phyloP scores from a whole-genome alignment of 1,140 invertebrate species.

The Philopotamus ludificatus region DNA sequence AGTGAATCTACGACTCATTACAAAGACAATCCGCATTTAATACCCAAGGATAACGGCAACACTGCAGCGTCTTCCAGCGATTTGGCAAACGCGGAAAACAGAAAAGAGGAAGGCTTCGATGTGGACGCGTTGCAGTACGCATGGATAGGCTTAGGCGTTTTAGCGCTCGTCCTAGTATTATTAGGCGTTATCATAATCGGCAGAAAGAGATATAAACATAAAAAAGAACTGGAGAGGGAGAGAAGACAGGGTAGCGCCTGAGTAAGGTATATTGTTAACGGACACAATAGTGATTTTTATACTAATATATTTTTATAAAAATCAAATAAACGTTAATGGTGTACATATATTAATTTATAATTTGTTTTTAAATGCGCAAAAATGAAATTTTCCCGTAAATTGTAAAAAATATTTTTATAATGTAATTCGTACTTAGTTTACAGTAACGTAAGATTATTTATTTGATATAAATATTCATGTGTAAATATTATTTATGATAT shows the following conservation, averaged over 20 bases:
- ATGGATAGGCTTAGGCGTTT: conserved; percentile 35
- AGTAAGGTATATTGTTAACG: conserved; percentile 27
- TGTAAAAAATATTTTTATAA: no score
- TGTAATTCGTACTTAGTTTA: no score
- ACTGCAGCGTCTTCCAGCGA: conserved; percentile 35
- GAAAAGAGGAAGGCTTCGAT: conserved; percentile 4
- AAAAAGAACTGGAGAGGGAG: conserved; percentile 38
- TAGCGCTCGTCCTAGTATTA: conserved; percentile 34
- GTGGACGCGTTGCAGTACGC: conserved; percentile 24
- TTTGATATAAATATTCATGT: no score
- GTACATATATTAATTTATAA: no score
- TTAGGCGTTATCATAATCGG: conserved; percentile 29
- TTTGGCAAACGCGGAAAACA: conserved; percentile 11
- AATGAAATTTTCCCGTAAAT: no score
- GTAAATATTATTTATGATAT: no score
- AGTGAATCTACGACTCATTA: conserved; percentile 13
- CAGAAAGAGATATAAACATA: conserved; percentile 41
- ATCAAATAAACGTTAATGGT: no score
- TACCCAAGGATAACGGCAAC: conserved; percentile 30
- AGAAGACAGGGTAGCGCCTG: conserved; percentile 35
- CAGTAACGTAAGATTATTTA: no score
- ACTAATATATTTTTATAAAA: background rate
- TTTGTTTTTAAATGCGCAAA: no score
- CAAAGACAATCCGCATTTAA: conserved; percentile 32
- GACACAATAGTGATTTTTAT: background rate